Conservation (phyloP, 2,797 vertebrate species). For the Pygocentrus nattereri region DNA sequence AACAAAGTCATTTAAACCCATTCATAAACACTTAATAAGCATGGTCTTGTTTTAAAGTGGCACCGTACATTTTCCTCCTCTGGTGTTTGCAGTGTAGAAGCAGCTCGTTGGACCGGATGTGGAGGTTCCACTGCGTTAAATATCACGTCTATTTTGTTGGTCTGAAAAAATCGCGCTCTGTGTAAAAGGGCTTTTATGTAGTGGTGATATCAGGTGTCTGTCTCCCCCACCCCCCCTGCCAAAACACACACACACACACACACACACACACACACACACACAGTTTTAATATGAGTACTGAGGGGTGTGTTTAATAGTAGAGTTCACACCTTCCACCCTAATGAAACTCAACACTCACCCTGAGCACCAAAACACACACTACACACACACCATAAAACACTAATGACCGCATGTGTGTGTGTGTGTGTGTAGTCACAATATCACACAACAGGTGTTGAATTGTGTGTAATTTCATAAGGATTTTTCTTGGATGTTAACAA, state of each 20-base stretch:
- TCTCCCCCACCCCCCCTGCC: too few relatives aligned
- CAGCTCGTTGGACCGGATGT: too few relatives aligned
- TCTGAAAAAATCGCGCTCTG: too few relatives aligned
- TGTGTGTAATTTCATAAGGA: conserved; percentile 1
- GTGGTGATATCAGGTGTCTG: too few relatives aligned
- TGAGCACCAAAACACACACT: not conserved
- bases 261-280: conserved; percentile 1
- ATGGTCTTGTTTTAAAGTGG: too few relatives aligned
- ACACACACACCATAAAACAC: conserved; percentile 10
- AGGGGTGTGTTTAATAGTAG: conserved; percentile 3
- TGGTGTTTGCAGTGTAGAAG: too few relatives aligned
- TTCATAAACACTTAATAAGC: too few relatives aligned
- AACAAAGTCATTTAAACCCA: too few relatives aligned
- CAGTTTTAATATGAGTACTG: not conserved
- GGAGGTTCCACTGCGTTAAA: too few relatives aligned
- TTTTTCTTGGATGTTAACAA: not conserved
- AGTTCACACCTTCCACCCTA: conserved; percentile 20
- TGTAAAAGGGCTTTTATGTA: too few relatives aligned
- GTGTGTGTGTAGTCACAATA: conserved; percentile 4
- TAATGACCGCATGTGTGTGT: not conserved
- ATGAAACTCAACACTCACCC: not conserved
- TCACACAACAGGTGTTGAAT: conserved; percentile 1
- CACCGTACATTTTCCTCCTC: too few relatives aligned
- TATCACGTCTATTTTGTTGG: too few relatives aligned
- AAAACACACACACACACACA: not conserved